Evolutionary conservation across 1,140 invertebrate genomes (phyloP), one percentile per base, ranked within the genome.

Genomic region (Caenorhabditis inopinata): DNA sequence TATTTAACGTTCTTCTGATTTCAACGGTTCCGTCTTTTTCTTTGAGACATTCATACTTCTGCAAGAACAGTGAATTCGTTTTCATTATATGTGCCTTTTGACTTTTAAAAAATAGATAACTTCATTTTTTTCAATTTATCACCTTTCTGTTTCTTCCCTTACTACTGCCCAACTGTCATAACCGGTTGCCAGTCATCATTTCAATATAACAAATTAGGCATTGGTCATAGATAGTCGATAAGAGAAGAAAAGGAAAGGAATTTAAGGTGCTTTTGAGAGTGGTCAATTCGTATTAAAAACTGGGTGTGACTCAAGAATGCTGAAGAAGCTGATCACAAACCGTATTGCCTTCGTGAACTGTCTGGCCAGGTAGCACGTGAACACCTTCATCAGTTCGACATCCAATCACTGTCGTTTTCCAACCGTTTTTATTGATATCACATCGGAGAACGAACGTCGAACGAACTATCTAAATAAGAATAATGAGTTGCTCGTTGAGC

Each of bases 381-480:
- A 76, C 47, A 4, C 81, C 81, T 29, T 46, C 38, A 4, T 51
- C 76, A 18, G 81, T 82, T 58, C 45, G 32, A 35, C 81, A 82
- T 3, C 68, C 81, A 29, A 82, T 58, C 14, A 82, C 78, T 35
- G 76, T 74, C 14, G 81, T 82, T 18, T 38, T 46, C 81, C 81
- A 82, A 21, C 81, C 81, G 2, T 25, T 75, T 49, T 82, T 79
- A 16, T 53, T 51, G n/a, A 82, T 82, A 14, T 32, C 45, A 49
- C 81, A 82, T 51, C 80, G 73, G 23, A 82, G 83, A 27, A 82
- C 81, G 23, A 81, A 82, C n/a, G 78, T 82, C 16, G 81, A 82
- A 42, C 81, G 53, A 18, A 47, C 81, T 14, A 82, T 42, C 81
- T 82, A 77, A 73, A 81, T 73, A 77, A 58, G 49, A 32, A 51